phyloP scores from a whole-genome alignment of 2,888 invertebrate species.

The Hofmannophila pseudospretella region DNA sequence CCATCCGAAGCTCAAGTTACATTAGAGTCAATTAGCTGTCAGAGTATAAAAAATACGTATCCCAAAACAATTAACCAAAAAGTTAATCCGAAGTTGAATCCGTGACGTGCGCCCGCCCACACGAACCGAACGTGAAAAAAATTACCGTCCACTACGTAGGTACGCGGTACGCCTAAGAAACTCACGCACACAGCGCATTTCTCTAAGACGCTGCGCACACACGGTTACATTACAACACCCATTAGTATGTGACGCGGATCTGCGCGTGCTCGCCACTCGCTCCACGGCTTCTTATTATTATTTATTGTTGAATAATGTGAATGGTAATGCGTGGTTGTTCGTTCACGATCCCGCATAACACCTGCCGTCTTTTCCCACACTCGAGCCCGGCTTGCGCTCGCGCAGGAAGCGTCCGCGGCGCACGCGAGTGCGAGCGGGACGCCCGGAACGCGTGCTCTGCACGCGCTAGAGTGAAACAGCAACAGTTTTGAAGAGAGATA shows the following conservation, averaged over 20 bases:
- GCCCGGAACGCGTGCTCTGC: constrained; percentile 44
- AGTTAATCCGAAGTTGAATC: constrained; percentile 58
- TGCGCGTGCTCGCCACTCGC: constrained; percentile 76
- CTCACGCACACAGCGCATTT: constrained; percentile 26
- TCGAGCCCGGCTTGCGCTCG: constrained; percentile 54
- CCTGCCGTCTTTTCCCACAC: constrained; percentile 80
- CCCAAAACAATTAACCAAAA: constrained; percentile 65
- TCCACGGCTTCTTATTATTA: constrained; percentile 77
- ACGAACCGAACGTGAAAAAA: constrained; percentile 52
- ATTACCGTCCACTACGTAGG: constrained; percentile 38
- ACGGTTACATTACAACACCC: constrained; percentile 37
- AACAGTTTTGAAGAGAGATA: constrained; percentile 35
- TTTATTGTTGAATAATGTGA: constrained; percentile 78
- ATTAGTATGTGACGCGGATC: constrained; percentile 65
- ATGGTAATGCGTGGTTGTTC: constrained; percentile 78
- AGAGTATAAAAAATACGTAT: constrained; percentile 30
- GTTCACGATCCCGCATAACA: constrained; percentile 79
- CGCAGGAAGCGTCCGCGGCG: constrained; percentile 53
- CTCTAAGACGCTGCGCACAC: constrained; percentile 42
- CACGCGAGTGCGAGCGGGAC: constrained; percentile 54
- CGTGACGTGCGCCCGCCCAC: constrained; percentile 71
- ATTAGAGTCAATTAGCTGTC: constrained; percentile 28
- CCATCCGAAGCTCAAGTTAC: background rate
- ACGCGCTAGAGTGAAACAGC: constrained; percentile 48
- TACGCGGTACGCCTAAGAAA: constrained; percentile 22